Base-by-base conservation (phyloP, 23 tunicate genomes). In the Trididemnum nubilum region DNA sequence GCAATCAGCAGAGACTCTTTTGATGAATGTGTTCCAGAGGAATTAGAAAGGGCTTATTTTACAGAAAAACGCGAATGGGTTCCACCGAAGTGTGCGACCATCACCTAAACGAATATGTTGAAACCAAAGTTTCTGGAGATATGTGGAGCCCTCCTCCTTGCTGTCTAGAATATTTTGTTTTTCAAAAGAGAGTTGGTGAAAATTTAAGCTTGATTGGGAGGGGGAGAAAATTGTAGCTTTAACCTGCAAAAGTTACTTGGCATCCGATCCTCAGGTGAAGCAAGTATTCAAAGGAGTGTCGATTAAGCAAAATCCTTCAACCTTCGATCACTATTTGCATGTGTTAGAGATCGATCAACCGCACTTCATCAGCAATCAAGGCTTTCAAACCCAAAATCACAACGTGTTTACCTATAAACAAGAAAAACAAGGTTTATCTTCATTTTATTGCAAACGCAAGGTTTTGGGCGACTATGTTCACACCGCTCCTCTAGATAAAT, bases 231-330 rank as follows among this genome's bases (percentile, higher is more conserved):
- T 4, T 15, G 26, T n/a, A 4, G 22, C 7, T 22, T n/a, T 63
- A 63, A 26, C 27, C 7, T 63, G 25, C 26, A 63, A 63, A 26
- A 21, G 69, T 63, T 63, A 63, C n/a, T 63, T 21, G 19, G 19
- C 25, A 5, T 63, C 7, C 28, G 69, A 26, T 22, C 27, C 25
- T 5, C 7, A 12, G 4, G n/a, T 15, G 19, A 69, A 69, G n/a
- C 75, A 69, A 34, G 40, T 34, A 2, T 4, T 9, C 36, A 69
- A 69, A 69, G 75, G 75, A 5, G 33, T 34, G 19, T 32, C 75
- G 2, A 29, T 69, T 12, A 12, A 12, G 15, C 75, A 69, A 33
- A 69, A 69, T 34, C 75, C 40, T 2, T n/a, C 33, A 5, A 7
- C 36, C 7, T 32, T 32, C 7, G 75, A 69, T 69, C 39, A 33